Evolutionary conservation across 2,113 vertebrate species (phyloP).

Genomic region (Herpetotheres cachinnans): DNA sequence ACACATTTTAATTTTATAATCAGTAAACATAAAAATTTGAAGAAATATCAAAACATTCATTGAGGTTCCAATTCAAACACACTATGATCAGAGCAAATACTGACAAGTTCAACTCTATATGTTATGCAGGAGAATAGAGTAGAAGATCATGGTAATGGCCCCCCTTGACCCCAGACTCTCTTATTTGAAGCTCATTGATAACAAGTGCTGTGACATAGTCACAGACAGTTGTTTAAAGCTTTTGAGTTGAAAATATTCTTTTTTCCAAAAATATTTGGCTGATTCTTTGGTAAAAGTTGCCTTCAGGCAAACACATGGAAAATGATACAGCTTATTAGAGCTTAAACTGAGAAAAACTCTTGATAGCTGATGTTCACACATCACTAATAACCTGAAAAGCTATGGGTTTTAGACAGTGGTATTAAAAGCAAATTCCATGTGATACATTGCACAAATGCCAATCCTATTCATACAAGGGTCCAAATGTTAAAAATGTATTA

Average conservation of each 20-base stretch:
- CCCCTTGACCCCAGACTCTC: neutral
- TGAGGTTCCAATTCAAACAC: neutral
- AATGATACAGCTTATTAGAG: conserved; percentile 55
- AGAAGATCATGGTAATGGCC: neutral
- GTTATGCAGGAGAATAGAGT: neutral
- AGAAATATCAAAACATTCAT: neutral
- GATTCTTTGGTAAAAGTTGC: conserved; percentile 8
- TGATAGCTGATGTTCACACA: conserved; percentile 63
- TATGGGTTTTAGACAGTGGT: conserved; percentile 30
- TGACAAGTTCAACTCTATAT: neutral
- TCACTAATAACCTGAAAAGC: conserved; percentile 60
- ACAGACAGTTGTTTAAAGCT: conserved; percentile 2
- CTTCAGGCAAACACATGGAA: conserved; percentile 51
- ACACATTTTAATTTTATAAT: neutral
- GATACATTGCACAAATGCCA: conserved; percentile 60
- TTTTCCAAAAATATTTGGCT: conserved; percentile 12
- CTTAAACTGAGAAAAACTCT: conserved; percentile 64
- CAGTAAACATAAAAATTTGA: neutral
- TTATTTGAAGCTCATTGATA: conserved; percentile 30
- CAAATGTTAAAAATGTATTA: conserved; percentile 68
- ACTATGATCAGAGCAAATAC: neutral
- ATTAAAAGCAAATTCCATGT: conserved; percentile 38
- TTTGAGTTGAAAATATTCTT: conserved; percentile 9
- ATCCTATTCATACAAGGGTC: conserved; percentile 63
- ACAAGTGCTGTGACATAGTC: conserved; percentile 27